phyloP scores from a whole-genome alignment of 2,113 vertebrate genomes.

The Grus americana region DNA sequence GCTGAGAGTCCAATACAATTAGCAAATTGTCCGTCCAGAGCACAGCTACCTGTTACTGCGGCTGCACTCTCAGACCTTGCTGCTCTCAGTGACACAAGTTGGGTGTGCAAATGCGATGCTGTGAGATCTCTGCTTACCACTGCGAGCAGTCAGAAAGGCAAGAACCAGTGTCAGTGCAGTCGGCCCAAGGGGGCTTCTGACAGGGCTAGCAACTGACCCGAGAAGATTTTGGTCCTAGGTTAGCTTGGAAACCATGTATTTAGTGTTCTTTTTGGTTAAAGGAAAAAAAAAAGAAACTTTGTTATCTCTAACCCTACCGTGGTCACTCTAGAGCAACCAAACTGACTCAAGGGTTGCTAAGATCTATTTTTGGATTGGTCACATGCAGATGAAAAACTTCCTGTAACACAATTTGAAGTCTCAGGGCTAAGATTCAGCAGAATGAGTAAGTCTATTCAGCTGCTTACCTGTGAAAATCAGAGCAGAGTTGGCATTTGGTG shows the following conservation, averaged over 20 bases:
- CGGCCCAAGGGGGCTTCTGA: accelerated
- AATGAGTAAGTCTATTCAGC: neutral
- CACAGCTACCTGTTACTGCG: neutral
- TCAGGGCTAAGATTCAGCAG: neutral
- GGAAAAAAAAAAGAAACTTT: neutral
- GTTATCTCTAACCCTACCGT: neutral
- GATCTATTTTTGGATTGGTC: neutral
- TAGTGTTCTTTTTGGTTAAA: neutral
- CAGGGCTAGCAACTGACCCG: neutral
- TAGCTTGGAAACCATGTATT: neutral
- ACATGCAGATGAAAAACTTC: neutral
- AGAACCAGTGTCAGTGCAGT: neutral
- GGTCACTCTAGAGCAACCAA: neutral
- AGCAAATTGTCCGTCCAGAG: neutral
- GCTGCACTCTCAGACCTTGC: neutral
- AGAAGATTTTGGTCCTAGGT: neutral
- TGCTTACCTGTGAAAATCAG: neutral
- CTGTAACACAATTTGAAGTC: neutral
- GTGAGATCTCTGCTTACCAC: neutral
- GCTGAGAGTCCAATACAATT: neutral
- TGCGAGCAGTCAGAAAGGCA: neutral
- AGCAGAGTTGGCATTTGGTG: neutral
- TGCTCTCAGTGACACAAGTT: neutral
- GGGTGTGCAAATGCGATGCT: accelerated
- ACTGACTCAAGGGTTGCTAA: neutral